Evolutionary conservation across 2,888 invertebrate species (phyloP).

Genomic region (Eupithecia dodoneata): DNA sequence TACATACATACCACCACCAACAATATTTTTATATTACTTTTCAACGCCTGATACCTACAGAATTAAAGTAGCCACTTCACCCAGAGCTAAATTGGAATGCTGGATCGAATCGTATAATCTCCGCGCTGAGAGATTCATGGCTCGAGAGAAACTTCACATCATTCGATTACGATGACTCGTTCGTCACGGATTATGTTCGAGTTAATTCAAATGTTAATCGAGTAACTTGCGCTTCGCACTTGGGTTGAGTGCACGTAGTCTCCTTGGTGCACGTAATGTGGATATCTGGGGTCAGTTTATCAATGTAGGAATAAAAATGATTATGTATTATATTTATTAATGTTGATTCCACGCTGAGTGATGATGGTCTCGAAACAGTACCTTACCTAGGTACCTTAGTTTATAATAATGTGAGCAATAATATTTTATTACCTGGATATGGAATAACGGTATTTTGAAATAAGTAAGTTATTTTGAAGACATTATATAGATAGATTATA

Average conservation of each 20-base stretch:
- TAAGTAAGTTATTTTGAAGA: not conserved
- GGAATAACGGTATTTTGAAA: not conserved
- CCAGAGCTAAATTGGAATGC: constrained; percentile 21
- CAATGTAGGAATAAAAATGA: constrained; percentile 20
- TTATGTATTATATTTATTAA: not conserved
- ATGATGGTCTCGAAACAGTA: not conserved
- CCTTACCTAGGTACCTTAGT: too few species aligned
- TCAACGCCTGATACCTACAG: constrained; percentile 5
- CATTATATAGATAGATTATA: too few species aligned
- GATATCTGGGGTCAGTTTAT: not conserved
- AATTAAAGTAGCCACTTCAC: constrained; percentile 10
- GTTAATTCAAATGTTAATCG: constrained; percentile 61
- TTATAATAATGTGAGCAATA: too few species aligned
- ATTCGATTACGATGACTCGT: constrained; percentile 44
- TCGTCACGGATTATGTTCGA: constrained; percentile 56
- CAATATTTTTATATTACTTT: not conserved
- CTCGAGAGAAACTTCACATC: constrained; percentile 36
- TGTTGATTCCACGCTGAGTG: not conserved
- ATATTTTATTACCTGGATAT: not conserved
- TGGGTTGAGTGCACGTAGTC: constrained; percentile 49
- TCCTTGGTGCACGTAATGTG: constrained; percentile 26
- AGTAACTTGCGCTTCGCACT: constrained; percentile 63
- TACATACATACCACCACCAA: not conserved
- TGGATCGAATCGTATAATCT: constrained; percentile 35
- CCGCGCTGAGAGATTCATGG: constrained; percentile 28